Conservation (phyloP, 2,797 vertebrate species). For the Scolopax bukidnonensis region DNA sequence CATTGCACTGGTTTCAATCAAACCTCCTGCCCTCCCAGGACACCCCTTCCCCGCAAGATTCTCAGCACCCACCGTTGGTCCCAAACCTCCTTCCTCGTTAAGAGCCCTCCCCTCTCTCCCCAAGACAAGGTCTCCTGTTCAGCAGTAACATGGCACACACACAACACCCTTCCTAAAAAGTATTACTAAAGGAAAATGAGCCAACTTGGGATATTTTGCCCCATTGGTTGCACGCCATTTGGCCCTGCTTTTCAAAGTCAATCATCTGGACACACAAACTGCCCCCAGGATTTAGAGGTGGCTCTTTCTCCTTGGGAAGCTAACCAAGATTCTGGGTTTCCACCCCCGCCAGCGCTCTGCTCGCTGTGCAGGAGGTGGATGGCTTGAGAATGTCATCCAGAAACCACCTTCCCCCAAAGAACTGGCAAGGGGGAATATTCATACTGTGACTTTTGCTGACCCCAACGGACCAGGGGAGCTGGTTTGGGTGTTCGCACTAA, state of each 20-base stretch:
- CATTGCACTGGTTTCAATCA: fast-evolving
- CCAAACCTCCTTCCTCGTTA: background rate
- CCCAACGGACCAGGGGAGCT: background rate
- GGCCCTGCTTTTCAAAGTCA: background rate
- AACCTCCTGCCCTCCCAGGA: background rate
- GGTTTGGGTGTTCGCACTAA: background rate
- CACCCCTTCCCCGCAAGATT: fast-evolving
- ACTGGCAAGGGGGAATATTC: background rate
- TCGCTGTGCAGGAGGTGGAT: background rate
- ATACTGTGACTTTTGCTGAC: background rate
- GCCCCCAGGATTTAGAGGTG: background rate
- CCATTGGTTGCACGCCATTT: fast-evolving
- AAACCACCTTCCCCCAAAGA: background rate
- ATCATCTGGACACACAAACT: background rate
- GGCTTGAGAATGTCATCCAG: background rate
- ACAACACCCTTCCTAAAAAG: background rate
- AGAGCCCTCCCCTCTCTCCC: background rate
- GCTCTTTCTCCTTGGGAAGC: background rate
- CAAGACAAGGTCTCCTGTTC: background rate
- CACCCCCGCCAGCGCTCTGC: background rate
- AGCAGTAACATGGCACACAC: background rate
- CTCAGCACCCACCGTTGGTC: fast-evolving
- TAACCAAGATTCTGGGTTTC: background rate
- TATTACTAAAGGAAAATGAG: background rate
- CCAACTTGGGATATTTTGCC: background rate